Percentiles rank a stretch among this genome's conserved stretches.
These are phyloP conservation scores for Orgyia antiqua DNA, from an alignment of 2,888 invertebrate species.

Conservation along the genomic window DNA sequence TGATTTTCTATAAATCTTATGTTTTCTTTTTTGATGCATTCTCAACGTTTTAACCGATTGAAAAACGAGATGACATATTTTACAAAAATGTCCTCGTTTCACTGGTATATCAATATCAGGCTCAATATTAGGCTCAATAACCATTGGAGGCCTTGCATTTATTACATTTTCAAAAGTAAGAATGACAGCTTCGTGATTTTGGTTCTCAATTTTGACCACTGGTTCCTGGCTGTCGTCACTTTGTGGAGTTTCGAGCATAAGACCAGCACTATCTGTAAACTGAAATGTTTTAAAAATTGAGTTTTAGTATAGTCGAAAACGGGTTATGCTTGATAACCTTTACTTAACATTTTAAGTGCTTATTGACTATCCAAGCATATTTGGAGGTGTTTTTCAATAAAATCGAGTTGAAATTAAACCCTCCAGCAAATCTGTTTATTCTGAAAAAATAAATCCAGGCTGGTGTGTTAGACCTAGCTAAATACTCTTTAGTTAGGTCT, in stretches of 20 bases:
- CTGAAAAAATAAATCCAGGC: too few relatives aligned
- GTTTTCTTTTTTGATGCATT: constrained; percentile 61
- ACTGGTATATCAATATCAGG: not conserved
- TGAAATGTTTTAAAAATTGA: too few relatives aligned
- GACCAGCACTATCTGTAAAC: constrained; percentile 47
- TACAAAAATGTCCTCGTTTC: constrained; percentile 38
- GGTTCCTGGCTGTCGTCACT: constrained; percentile 51
- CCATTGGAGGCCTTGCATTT: constrained; percentile 13
- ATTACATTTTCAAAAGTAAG: constrained; percentile 60
- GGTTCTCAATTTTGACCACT: constrained; percentile 47
- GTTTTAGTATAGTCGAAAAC: too few relatives aligned
- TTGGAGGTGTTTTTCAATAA: too few relatives aligned
- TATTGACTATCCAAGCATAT: too few relatives aligned
- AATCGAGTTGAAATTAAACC: too few relatives aligned
- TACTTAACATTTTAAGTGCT: too few relatives aligned
- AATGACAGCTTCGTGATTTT: constrained; percentile 49
- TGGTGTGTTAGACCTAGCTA: too few relatives aligned
- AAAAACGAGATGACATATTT: constrained; percentile 65
- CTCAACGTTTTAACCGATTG: constrained; percentile 50
- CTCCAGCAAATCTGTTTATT: too few relatives aligned
- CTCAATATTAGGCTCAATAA: not conserved
- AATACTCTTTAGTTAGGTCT: too few relatives aligned
- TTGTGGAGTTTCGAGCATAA: constrained; percentile 39
- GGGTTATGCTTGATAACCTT: too few relatives aligned
- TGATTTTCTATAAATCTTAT: constrained; percentile 46